These are phyloP conservation scores for Ormia ochracea DNA, from an alignment of 2,888 invertebrate genomes.

Conservation along the genomic window DNA sequence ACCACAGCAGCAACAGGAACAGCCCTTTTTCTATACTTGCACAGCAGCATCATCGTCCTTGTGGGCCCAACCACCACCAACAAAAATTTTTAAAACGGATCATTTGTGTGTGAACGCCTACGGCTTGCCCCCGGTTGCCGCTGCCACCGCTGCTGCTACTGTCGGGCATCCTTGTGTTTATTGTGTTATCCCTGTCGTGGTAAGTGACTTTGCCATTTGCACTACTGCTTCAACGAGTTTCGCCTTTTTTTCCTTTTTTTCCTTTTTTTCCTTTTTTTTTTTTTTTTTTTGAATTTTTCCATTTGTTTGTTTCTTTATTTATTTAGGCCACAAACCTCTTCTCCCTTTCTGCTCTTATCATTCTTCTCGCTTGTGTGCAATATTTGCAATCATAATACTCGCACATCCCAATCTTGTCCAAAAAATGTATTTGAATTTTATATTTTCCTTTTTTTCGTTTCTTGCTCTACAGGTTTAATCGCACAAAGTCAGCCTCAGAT, in stretches of 20 bases:
- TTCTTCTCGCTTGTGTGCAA: background rate
- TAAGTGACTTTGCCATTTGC: conserved; percentile 64
- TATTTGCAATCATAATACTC: background rate
- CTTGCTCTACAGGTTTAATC: too few relatives aligned
- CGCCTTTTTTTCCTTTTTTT: too few relatives aligned
- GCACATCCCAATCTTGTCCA: too few relatives aligned
- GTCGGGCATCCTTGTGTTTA: conserved; percentile 75
- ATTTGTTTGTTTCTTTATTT: background rate
- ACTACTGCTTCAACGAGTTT: background rate
- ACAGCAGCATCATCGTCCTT: conserved; percentile 69
- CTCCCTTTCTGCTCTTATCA: background rate
- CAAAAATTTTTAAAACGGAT: conserved; percentile 75
- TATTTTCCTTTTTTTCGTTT: too few relatives aligned
- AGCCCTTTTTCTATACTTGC: conserved; percentile 70
- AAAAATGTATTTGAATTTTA: too few relatives aligned
- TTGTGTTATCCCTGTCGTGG: conserved; percentile 76
- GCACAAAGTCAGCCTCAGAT: too few relatives aligned
- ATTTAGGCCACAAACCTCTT: background rate
- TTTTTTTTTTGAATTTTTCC: too few relatives aligned
- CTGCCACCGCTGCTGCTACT: conserved; percentile 71
- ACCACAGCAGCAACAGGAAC: conserved; percentile 63
- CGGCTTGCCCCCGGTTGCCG: conserved; percentile 73
- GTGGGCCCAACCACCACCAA: conserved; percentile 74
- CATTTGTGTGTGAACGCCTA: conserved; percentile 74
- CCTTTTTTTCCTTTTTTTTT: too few relatives aligned